Conservation (phyloP, 2,797 vertebrate species). For the Anabacerthia variegaticeps region DNA sequence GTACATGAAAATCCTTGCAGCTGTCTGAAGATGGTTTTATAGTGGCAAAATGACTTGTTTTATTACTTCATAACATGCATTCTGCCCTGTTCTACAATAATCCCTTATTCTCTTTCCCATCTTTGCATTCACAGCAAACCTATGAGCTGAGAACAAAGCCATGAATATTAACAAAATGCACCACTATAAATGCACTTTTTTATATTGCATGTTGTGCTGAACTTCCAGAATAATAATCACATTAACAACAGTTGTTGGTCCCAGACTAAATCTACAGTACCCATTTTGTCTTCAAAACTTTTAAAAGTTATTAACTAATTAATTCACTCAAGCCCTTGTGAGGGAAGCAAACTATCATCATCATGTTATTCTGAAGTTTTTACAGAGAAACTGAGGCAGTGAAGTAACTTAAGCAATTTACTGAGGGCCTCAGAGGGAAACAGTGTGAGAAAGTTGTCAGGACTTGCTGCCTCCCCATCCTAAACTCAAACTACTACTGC, state of each 20-base stretch:
- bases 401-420: background rate
- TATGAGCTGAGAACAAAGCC: background rate
- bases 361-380: background rate
- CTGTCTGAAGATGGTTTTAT: slow-evolving; percentile 30
- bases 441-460: background rate
- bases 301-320: background rate
- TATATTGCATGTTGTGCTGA: background rate
- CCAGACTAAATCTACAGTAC: background rate
- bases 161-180: background rate
- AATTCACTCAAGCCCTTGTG: background rate
- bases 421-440: background rate
- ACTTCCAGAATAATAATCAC: background rate
- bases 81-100: slow-evolving; percentile 7
- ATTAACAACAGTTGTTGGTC: background rate
- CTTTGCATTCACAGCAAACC: background rate
- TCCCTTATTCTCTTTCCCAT: background rate
- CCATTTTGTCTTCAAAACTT: background rate
- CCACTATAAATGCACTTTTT: background rate
- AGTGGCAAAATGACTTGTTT: slow-evolving; percentile 1
- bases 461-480: background rate
- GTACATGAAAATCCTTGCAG: slow-evolving; percentile 30
- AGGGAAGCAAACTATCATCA: background rate
- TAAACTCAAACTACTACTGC: background rate
- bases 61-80: background rate
- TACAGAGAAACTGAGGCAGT: background rate